phyloP scores from a whole-genome alignment of 2,797 vertebrate genomes.

The Triplophysa bombifrons region DNA sequence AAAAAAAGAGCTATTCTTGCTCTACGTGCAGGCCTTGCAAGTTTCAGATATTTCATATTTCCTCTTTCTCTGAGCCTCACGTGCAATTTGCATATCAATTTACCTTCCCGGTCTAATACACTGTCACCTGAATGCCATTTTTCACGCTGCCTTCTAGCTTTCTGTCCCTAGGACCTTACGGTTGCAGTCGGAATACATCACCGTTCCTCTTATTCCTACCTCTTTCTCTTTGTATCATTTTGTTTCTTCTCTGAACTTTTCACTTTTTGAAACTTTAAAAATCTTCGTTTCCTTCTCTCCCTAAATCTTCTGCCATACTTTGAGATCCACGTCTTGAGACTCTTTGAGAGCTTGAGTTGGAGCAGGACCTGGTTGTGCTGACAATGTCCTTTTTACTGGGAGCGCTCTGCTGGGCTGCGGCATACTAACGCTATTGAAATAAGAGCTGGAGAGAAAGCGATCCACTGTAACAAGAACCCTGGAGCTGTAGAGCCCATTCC shows the following conservation, averaged over 20 bases:
- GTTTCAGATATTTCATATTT: slow-evolving; percentile 40
- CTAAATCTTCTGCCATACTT: slow-evolving; percentile 24
- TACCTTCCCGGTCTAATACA: slow-evolving; percentile 78
- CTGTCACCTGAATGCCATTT: slow-evolving; percentile 76
- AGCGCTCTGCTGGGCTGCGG: slow-evolving; percentile 19
- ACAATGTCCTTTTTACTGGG: slow-evolving; percentile 36
- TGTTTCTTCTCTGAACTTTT: slow-evolving; percentile 15
- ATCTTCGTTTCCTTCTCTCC: slow-evolving; percentile 46
- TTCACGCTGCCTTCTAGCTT: slow-evolving; percentile 69
- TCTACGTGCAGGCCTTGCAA: slow-evolving; percentile 22
- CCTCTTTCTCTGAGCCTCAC: slow-evolving; percentile 35
- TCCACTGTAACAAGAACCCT: slow-evolving; percentile 45
- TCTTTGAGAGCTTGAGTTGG: slow-evolving; percentile 20
- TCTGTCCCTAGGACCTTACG: slow-evolving; percentile 52
- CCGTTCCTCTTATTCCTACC: neutral
- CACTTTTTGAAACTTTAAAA: slow-evolving; percentile 26
- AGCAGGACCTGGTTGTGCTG: slow-evolving; percentile 40
- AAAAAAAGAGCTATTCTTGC: slow-evolving; percentile 4
- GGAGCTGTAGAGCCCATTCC: slow-evolving; percentile 19
- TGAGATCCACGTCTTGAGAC: neutral
- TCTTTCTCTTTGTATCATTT: neutral
- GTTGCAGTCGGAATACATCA: slow-evolving; percentile 20
- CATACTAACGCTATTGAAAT: slow-evolving; percentile 46
- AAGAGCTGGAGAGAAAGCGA: slow-evolving; percentile 54
- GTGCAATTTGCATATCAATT: slow-evolving; percentile 81